Evolutionary conservation across 37 sponge, comb jelly and placozoan genomes (phyloP).

Genomic region (Petrosia ficiformis): DNA sequence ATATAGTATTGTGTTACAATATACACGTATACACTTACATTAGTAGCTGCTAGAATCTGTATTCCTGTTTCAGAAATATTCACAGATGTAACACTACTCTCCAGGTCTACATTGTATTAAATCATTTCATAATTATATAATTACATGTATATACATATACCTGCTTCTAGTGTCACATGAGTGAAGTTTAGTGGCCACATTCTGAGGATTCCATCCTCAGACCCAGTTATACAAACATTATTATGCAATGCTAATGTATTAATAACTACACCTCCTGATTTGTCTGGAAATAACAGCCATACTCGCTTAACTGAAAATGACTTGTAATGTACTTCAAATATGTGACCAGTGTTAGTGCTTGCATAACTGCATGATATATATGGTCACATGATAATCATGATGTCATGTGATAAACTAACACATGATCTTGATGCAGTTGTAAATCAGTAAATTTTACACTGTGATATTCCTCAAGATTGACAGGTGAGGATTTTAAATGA

Average conservation of each 20-base stretch:
- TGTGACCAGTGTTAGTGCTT: constrained; percentile 51
- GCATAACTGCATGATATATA: constrained; percentile 75
- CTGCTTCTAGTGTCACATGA: constrained; percentile 74
- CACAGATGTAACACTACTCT: constrained; percentile 61
- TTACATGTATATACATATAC: constrained; percentile 2
- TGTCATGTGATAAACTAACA: not conserved
- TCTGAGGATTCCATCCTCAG: constrained; percentile 77
- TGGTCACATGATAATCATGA: not conserved
- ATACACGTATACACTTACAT: constrained; percentile 43
- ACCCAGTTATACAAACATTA: constrained; percentile 57
- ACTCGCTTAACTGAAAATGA: constrained; percentile 46
- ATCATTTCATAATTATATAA: not conserved
- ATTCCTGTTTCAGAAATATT: constrained; percentile 72
- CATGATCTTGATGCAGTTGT: constrained; percentile 39
- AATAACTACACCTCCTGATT: constrained; percentile 44
- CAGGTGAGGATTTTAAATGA: constrained; percentile 75
- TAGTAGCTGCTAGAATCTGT: constrained; percentile 56
- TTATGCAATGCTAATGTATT: constrained; percentile 37
- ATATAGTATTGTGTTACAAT: not conserved
- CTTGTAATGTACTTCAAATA: constrained; percentile 74
- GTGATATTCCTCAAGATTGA: constrained; percentile 73
- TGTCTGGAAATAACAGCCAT: constrained; percentile 58
- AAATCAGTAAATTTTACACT: constrained; percentile 79
- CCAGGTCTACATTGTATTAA: constrained; percentile 47
- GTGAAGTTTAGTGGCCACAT: constrained; percentile 87